Conservation (phyloP, 2,888 invertebrate genomes). For the Heteromurus nitidus region DNA sequence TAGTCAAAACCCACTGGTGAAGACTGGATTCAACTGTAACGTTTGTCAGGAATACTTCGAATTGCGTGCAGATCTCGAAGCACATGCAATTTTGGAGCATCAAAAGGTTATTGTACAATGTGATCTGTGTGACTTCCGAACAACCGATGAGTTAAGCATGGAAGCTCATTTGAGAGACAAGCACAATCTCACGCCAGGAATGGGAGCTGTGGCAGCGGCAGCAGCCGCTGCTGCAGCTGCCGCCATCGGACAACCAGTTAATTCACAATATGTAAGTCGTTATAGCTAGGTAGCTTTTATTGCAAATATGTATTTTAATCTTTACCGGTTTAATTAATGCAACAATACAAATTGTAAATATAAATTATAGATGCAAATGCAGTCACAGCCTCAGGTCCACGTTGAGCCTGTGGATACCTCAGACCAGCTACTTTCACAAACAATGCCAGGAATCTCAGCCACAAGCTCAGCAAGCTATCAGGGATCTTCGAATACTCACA, state of each 20-base stretch:
- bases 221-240: constrained; percentile 72
- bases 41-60: constrained; percentile 74
- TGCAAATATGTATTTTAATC: not conserved
- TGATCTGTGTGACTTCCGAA: constrained; percentile 74
- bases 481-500: not conserved
- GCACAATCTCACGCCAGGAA: constrained; percentile 73
- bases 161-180: constrained; percentile 74
- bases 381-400: constrained; percentile 24
- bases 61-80: constrained; percentile 74
- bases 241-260: constrained; percentile 58
- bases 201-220: constrained; percentile 73
- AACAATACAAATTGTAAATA: not conserved
- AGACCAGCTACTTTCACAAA: constrained; percentile 14
- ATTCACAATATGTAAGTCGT: constrained; percentile 57
- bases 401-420: not conserved
- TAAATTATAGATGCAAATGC: constrained; percentile 30
- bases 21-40: constrained; percentile 74
- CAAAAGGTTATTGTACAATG: constrained; percentile 74
- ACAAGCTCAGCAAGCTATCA: not conserved
- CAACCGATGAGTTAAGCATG: constrained; percentile 74
- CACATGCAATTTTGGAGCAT: constrained; percentile 74
- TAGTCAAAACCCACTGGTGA: constrained; percentile 73
- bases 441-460: not conserved
- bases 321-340: constrained; percentile 2
- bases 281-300: not conserved